A percentile compares a stretch with the other conserved stretches of the same genome.
Conservation (phyloP, 2,888 invertebrate genomes). For the Chaetoderma sp. region DNA sequence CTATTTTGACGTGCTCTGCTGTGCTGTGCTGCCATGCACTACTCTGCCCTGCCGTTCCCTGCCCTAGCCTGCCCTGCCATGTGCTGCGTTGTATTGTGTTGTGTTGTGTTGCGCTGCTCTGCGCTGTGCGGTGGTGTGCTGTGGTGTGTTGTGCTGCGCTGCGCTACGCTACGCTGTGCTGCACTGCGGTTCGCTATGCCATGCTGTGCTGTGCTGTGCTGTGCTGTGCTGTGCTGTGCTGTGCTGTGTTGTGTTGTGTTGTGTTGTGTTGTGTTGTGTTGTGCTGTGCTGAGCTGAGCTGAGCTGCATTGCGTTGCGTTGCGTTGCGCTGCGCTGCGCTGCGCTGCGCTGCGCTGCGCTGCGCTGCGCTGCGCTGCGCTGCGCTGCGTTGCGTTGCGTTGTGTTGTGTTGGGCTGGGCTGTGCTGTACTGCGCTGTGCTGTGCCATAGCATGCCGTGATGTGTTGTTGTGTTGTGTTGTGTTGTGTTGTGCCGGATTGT, state of each 20-base stretch:
- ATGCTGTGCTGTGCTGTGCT: constrained; percentile 20
- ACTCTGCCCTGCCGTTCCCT: no score
- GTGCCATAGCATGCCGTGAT: constrained; percentile 26
- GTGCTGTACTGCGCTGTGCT: constrained; percentile 30
- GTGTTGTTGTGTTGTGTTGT: constrained; percentile 10
- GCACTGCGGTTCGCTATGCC: constrained; percentile 22
- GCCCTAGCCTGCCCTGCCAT: no score
- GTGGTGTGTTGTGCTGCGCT: constrained; percentile 30
- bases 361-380: constrained; percentile 27
- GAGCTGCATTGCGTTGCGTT: constrained; percentile 23
- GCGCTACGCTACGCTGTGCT: constrained; percentile 23
- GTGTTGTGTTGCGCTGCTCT: constrained; percentile 25
- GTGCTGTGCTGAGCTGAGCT: constrained; percentile 21
- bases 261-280: constrained; percentile 22
- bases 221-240: constrained; percentile 23
- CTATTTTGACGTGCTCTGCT: no score
- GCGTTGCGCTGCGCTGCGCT: constrained; percentile 24
- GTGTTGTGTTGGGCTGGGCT: constrained; percentile 27
- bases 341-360: constrained; percentile 29
- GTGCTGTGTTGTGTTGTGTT: constrained; percentile 13
- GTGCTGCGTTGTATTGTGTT: no score
- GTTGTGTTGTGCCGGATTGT: constrained; percentile 26
- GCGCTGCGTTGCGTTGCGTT: constrained; percentile 23
- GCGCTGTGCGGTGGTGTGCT: constrained; percentile 28
- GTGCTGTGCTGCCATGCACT: constrained; percentile 23